phyloP scores from a whole-genome alignment of 2,113 vertebrate species.

The Sinosuthora webbiana region DNA sequence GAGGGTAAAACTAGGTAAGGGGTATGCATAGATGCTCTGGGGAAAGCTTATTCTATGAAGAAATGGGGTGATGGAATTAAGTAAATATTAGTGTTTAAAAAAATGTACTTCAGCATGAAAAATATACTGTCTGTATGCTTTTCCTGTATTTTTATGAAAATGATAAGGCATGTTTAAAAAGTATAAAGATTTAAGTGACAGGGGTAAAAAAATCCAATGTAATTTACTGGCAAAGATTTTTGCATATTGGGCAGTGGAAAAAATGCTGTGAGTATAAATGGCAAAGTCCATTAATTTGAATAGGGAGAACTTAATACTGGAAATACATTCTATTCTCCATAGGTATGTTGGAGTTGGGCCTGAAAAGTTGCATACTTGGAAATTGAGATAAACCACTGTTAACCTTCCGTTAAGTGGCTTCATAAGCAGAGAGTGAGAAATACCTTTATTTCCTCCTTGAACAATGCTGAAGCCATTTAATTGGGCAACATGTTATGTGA shows the following conservation, averaged over 20 bases:
- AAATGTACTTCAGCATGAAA: not conserved
- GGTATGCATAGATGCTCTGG: not conserved
- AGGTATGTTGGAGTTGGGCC: not conserved
- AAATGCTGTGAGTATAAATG: not conserved
- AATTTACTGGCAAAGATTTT: not conserved
- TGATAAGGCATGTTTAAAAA: not conserved
- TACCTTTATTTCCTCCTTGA: not conserved
- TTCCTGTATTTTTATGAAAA: not conserved
- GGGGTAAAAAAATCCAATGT: not conserved
- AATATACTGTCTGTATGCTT: not conserved
- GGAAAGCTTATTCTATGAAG: not conserved
- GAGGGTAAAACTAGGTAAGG: not conserved
- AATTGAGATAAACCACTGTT: not conserved
- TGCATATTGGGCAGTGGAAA: not conserved
- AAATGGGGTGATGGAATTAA: not conserved
- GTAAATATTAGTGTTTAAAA: not conserved
- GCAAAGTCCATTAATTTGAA: not conserved
- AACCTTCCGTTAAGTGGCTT: not conserved
- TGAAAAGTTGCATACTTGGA: not conserved
- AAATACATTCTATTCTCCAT: not conserved
- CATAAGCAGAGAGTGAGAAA: not conserved
- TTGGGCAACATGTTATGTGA: not conserved
- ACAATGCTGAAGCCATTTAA: not conserved
- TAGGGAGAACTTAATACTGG: not conserved
- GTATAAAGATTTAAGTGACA: not conserved